Base-by-base conservation (phyloP, 2,113 vertebrate genomes). In the Siphamia tubifer region DNA sequence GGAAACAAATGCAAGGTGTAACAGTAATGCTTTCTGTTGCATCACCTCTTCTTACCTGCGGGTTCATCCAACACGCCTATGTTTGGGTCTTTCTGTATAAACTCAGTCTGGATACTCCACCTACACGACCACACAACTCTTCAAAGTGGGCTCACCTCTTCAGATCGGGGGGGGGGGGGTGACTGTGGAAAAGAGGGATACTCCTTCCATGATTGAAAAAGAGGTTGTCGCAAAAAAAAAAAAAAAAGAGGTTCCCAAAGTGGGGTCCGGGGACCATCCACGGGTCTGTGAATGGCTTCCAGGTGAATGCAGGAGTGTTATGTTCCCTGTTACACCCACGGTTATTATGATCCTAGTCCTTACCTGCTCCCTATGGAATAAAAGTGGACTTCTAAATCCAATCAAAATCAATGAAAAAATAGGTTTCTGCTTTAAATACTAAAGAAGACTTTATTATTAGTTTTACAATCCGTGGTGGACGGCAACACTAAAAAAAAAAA, bases 41-140 rank as follows among this genome's bases (percentile, higher is more conserved):
- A 58, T 74, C 62, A 63, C 42, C 54, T 21, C 68, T 66, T 21
- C 68, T 66, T 78, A 81, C 84, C 81, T 66, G 68, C 25, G 19
- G 63, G 45, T 47, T 70, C 81, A 64, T 65, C 74, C 56, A 74
- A 73, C 88, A 84, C 86, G 83, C 86, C 85, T 88, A 76, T 4
- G 16, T 7, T 23, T 47, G 16, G 27, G 17, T 5, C 25, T 23
- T 39, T 9, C 2, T 4, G 5, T 7, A 11, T 47, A 23, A 48
- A 20, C 13, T 32, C 20, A 36, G n/a, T 38, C 24, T 4, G 10
- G 6, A 10, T 20, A 2, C 43, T 47, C 45, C 68, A 54, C 62
- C 68, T 63, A 35, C 13, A 52, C 57, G 32, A 12, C 13, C 47
- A 10, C 11, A 11, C 49, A 7, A 32, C 21, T 35, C 20, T 6